phyloP scores from a whole-genome alignment of 2,888 invertebrate genomes.

The Drosophila hamatofila region DNA sequence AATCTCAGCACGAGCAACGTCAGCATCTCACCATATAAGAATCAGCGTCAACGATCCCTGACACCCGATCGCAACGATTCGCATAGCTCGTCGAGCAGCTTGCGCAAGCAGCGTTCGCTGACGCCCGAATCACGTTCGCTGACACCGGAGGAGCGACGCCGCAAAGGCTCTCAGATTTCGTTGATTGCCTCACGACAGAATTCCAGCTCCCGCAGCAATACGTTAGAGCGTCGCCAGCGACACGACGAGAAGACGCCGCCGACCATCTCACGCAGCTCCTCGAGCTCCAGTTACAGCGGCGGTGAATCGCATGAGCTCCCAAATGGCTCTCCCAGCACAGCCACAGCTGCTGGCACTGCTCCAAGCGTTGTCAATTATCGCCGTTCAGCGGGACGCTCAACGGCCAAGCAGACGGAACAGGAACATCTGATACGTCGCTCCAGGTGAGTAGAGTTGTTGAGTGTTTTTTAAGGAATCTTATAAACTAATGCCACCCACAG shows the following conservation, averaged over 20 bases:
- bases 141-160: conserved; percentile 84
- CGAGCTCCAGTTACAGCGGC: conserved; percentile 85
- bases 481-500: conserved; percentile 13
- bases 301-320: conserved; percentile 69
- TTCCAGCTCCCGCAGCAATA: conserved; percentile 84
- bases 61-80: conserved; percentile 85
- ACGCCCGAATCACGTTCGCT: conserved; percentile 85
- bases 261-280: conserved; percentile 84
- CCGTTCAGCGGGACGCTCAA: conserved; percentile 77
- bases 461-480: neutral
- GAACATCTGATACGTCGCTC: conserved; percentile 85
- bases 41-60: conserved; percentile 83
- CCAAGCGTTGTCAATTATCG: conserved; percentile 61
- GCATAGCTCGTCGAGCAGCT: conserved; percentile 83
- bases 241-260: conserved; percentile 80
- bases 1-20: conserved; percentile 43
- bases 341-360: conserved; percentile 9
- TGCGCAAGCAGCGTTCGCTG: conserved; percentile 84
- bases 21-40: conserved; percentile 81
- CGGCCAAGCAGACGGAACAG: conserved; percentile 78
- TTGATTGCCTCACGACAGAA: conserved; percentile 83
- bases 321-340: conserved; percentile 44
- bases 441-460: conserved; percentile 72
- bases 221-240: conserved; percentile 83
- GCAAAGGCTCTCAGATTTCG: conserved; percentile 82